A percentile compares a stretch with the other conserved stretches of the same genome.
These are phyloP conservation scores for Hyla sarda DNA, from an alignment of 2,113 vertebrate genomes.

Conservation along the genomic window DNA sequence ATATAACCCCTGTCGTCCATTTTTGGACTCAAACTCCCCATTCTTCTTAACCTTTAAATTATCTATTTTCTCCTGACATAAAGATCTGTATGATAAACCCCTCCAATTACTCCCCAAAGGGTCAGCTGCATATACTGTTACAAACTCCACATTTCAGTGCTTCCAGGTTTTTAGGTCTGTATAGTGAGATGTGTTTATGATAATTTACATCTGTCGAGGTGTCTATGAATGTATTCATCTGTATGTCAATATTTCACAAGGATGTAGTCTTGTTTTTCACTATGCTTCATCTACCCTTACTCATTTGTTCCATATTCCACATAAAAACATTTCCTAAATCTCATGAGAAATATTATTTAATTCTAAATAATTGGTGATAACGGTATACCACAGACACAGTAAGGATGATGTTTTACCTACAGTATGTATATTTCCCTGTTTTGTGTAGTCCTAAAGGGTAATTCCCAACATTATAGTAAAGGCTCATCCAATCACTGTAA, in stretches of 20 bases:
- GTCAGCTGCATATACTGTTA: neutral
- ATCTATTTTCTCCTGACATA: neutral
- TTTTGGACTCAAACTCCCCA: neutral
- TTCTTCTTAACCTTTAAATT: neutral
- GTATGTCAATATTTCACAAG: neutral
- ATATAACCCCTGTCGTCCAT: neutral
- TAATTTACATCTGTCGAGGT: neutral
- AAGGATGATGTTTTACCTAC: too few species aligned
- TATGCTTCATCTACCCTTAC: neutral
- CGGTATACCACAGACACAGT: neutral
- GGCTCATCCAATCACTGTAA: too few species aligned
- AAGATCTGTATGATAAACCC: neutral
- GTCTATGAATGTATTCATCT: neutral
- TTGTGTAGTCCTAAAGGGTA: too few species aligned
- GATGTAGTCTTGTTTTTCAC: neutral
- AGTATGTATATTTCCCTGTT: too few species aligned
- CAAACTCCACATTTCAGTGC: neutral
- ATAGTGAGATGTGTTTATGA: neutral
- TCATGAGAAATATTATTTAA: neutral
- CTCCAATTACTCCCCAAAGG: neutral
- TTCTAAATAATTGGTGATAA: neutral
- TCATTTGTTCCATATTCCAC: neutral
- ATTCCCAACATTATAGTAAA: too few species aligned
- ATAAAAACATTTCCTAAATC: neutral
- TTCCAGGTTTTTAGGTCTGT: neutral